Percentiles rank a stretch among this genome's conserved stretches.
phyloP scores from a whole-genome alignment of 2,797 vertebrate species.

The Varecia variegata region DNA sequence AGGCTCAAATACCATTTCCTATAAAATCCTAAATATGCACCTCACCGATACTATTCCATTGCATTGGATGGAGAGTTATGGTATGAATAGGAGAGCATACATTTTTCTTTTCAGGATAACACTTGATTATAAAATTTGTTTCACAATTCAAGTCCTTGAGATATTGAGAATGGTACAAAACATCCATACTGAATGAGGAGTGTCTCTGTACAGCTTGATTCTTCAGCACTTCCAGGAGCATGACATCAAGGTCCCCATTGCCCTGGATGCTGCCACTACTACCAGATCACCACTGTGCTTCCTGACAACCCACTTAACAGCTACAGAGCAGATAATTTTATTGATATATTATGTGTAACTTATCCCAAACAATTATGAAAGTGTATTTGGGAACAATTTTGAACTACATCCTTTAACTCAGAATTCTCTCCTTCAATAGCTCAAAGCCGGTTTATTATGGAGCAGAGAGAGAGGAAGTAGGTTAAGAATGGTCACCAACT shows the following conservation, averaged over 20 bases:
- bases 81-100: background rate
- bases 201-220: rapidly evolving
- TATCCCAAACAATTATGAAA: background rate
- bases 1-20: background rate
- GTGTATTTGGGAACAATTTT: background rate
- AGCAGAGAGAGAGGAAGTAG: background rate
- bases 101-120: background rate
- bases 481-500: background rate
- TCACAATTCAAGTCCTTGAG: background rate
- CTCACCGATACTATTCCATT: background rate
- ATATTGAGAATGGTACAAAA: background rate
- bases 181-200: background rate
- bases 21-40: background rate
- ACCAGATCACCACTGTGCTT: background rate
- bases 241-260: background rate
- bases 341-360: background rate
- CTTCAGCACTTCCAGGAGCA: background rate
- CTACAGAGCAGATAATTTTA: background rate
- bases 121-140: background rate
- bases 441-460: background rate
- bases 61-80: rapidly evolving
- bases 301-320: background rate
- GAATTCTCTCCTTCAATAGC: background rate
- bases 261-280: background rate
- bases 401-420: background rate